phyloP scores from a whole-genome alignment of 2,797 vertebrate genomes.

The Pteronotus mesoamericanus region DNA sequence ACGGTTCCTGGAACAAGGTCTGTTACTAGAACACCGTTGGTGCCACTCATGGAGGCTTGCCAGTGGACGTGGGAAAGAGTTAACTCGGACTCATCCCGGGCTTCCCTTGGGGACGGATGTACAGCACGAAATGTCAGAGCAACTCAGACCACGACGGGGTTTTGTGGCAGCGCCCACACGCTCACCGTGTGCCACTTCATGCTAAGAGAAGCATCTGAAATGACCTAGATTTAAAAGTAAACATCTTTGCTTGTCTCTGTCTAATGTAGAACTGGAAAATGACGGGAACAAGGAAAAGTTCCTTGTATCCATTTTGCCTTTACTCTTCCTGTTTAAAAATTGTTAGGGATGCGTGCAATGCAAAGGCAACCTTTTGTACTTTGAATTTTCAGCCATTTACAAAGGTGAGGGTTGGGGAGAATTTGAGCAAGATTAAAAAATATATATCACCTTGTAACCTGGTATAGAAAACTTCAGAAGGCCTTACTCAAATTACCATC shows the following conservation, averaged over 20 bases:
- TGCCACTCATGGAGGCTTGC: not conserved
- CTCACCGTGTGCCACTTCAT: not conserved
- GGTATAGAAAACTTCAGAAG: conserved; percentile 22
- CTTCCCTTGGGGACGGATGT: not conserved
- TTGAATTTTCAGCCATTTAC: conserved; percentile 9
- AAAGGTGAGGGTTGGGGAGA: not conserved
- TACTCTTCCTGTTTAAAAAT: not conserved
- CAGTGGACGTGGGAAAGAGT: not conserved
- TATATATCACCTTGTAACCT: not conserved
- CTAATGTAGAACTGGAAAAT: not conserved
- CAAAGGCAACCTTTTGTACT: conserved; percentile 33
- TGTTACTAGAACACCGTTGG: not conserved
- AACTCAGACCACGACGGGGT: accelerated
- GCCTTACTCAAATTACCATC: not conserved
- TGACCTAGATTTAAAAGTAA: not conserved
- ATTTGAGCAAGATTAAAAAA: not conserved
- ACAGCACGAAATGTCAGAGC: not conserved
- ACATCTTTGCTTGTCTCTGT: not conserved
- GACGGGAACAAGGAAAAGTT: not conserved
- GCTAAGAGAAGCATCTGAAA: not conserved
- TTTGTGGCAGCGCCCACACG: not conserved
- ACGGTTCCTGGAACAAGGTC: not conserved
- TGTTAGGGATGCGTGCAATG: not conserved
- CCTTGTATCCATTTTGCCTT: conserved; percentile 6
- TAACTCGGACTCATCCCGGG: not conserved